A percentile compares a stretch with the other conserved stretches of the same genome.
Conservation (phyloP, 2,888 invertebrate genomes). For the Strigamia transsilvanica region DNA sequence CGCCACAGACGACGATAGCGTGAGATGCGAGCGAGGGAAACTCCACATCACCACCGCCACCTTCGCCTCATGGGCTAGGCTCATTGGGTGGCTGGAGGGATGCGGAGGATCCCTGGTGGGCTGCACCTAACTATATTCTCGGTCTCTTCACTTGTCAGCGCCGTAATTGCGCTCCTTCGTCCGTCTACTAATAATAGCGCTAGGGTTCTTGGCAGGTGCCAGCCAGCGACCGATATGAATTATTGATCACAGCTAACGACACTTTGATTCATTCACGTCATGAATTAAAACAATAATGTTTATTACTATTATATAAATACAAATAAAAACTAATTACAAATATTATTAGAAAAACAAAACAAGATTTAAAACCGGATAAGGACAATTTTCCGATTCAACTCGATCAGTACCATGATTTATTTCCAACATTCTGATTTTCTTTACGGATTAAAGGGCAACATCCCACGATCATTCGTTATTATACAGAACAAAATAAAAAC, state of each 20-base stretch:
- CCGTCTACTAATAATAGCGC: background rate
- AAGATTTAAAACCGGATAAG: background rate
- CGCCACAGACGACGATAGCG: conserved; percentile 43
- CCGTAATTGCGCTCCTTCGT: conserved; percentile 8
- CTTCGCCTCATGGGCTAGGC: conserved; percentile 5
- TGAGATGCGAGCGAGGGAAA: conserved; percentile 45
- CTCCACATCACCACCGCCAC: conserved; percentile 46
- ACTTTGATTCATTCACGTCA: too few relatives aligned
- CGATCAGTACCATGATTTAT: conserved; percentile 14
- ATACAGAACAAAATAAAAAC: background rate
- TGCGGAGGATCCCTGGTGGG: background rate
- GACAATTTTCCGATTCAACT: conserved; percentile 20
- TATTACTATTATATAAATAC: background rate
- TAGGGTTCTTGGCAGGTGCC: background rate
- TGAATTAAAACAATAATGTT: too few relatives aligned
- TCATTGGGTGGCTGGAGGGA: background rate
- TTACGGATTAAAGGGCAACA: background rate
- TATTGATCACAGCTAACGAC: conserved; percentile 18
- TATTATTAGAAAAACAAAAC: background rate
- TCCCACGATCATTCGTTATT: conserved; percentile 13
- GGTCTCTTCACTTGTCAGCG: background rate
- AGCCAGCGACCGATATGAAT: background rate
- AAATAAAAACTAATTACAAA: background rate
- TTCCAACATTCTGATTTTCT: background rate
- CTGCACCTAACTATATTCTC: background rate